phyloP scores from a whole-genome alignment of 2,797 vertebrate genomes.

The Mycteria americana region DNA sequence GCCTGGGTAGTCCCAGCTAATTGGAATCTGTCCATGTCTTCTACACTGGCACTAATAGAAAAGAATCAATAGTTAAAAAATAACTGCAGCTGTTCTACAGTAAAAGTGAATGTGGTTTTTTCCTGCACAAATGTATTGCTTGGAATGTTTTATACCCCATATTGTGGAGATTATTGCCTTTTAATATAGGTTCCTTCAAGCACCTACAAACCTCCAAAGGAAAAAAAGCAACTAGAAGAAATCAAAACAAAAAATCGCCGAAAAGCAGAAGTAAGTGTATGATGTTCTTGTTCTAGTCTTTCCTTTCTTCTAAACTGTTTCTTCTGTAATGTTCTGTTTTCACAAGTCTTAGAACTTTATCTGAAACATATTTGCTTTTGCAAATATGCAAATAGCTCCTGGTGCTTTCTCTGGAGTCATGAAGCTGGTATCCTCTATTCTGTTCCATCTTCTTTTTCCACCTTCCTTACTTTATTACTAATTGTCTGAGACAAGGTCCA shows the following conservation, averaged over 20 bases:
- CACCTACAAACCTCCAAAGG: slow-evolving; percentile 82
- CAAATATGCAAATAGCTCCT: not conserved
- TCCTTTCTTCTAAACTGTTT: not conserved
- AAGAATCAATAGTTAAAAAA: slow-evolving; percentile 1
- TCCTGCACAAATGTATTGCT: not conserved
- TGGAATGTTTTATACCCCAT: not conserved
- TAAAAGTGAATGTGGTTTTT: not conserved
- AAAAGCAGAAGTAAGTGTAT: slow-evolving; percentile 80
- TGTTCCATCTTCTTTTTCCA: not conserved
- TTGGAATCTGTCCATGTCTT: not conserved
- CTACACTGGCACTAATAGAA: not conserved
- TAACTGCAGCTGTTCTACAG: not conserved
- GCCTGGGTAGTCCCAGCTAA: not conserved
- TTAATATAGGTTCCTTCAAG: slow-evolving; percentile 82
- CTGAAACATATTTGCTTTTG: not conserved
- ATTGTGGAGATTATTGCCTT: not conserved
- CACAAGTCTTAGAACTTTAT: not conserved
- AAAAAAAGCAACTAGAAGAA: slow-evolving; percentile 75
- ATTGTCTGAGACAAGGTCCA: not conserved
- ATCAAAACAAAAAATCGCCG: slow-evolving; percentile 78
- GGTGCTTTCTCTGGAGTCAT: not conserved
- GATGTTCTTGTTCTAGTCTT: not conserved
- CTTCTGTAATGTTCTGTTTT: not conserved
- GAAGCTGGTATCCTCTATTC: not conserved
- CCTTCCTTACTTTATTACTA: not conserved